Conservation (phyloP, 1,140 invertebrate genomes). For the Apis dorsata region DNA sequence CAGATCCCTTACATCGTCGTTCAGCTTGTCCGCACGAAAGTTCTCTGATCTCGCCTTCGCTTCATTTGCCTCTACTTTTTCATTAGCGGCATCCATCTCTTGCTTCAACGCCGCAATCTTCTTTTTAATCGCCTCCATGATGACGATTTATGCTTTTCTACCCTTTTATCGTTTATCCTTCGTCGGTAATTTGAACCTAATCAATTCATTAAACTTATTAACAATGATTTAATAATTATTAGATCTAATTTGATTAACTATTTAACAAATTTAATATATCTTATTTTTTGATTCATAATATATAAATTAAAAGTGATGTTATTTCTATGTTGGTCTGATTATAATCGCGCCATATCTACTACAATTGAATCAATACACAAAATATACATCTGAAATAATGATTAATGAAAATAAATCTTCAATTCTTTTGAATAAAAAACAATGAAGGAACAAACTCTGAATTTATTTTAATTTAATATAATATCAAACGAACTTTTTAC, state of each 20-base stretch:
- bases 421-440: not conserved
- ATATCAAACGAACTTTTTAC: conserved; percentile 2
- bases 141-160: conserved; percentile 65
- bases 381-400: not conserved
- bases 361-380: not conserved
- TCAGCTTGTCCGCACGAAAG: conserved; percentile 84
- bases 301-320: not conserved
- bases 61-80: conserved; percentile 88
- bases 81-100: conserved; percentile 90
- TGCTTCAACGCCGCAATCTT: conserved; percentile 91
- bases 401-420: not conserved
- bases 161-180: conserved; percentile 33
- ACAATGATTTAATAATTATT: not conserved
- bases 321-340: not conserved
- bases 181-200: conserved; percentile 21
- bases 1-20: conserved; percentile 86
- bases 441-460: not conserved
- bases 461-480: too few species aligned
- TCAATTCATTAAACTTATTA: not conserved
- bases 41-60: conserved; percentile 86
- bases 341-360: not conserved
- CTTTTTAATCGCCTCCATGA: conserved; percentile 93
- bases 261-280: too few species aligned
- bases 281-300: not conserved
- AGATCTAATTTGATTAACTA: not conserved